phyloP scores from a whole-genome alignment of 2,888 invertebrate genomes.

The Selenia dentaria region DNA sequence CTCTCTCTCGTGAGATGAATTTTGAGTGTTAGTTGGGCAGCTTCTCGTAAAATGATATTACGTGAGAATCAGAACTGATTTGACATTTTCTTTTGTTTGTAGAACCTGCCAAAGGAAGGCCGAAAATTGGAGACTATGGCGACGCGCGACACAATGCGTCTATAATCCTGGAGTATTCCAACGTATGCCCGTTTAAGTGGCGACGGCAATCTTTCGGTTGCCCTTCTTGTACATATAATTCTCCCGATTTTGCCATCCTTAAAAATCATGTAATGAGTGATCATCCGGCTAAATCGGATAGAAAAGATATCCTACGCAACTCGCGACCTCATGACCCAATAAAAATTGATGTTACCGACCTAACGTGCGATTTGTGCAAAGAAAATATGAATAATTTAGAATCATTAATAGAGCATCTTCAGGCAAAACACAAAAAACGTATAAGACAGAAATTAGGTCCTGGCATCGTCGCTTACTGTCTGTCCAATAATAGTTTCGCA shows the following conservation, averaged over 20 bases:
- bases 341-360: conserved; percentile 61
- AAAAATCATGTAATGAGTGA: conserved; percentile 51
- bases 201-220: conserved; percentile 65
- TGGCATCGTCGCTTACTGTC: conserved; percentile 58
- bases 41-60: no score
- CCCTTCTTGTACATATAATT: conserved; percentile 57
- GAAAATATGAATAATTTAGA: conserved; percentile 45
- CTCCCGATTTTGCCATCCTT: conserved; percentile 59
- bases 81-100: conserved; percentile 22
- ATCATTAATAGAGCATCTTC: conserved; percentile 56
- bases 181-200: conserved; percentile 64
- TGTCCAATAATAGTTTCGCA: conserved; percentile 47
- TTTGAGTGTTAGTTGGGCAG: no score
- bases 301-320: conserved; percentile 37
- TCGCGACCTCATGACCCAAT: conserved; percentile 39
- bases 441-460: conserved; percentile 46
- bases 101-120: conserved; percentile 16
- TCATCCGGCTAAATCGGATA: conserved; percentile 46
- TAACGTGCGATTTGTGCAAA: conserved; percentile 61
- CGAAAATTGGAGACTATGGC: conserved; percentile 11
- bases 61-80: conserved; percentile 8
- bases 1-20: no score
- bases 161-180: conserved; percentile 58
- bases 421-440: conserved; percentile 11
- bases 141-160: conserved; percentile 21